phyloP scores from a whole-genome alignment of 2,797 vertebrate genomes.

The Aselliscus stoliczkanus region DNA sequence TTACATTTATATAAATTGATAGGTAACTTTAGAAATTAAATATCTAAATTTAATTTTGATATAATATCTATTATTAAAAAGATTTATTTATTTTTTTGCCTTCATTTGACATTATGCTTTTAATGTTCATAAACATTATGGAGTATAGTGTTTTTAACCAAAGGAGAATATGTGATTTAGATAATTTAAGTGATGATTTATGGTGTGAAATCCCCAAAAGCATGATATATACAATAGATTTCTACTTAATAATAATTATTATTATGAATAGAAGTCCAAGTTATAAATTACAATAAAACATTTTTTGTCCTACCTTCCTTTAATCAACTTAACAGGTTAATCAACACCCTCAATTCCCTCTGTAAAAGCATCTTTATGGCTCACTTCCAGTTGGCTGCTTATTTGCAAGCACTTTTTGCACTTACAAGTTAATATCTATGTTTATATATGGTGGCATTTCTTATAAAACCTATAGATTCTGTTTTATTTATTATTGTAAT shows the following conservation, averaged over 20 bases:
- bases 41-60: background rate
- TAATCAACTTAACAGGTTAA: background rate
- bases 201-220: background rate
- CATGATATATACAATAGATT: background rate
- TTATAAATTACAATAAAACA: background rate
- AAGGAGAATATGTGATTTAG: background rate
- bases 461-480: background rate
- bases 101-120: background rate
- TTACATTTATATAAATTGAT: background rate
- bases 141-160: background rate
- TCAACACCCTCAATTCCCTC: background rate
- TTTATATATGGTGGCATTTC: background rate
- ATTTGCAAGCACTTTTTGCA: background rate
- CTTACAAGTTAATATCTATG: background rate
- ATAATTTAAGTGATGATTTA: background rate
- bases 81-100: background rate
- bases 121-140: background rate
- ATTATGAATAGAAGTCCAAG: background rate
- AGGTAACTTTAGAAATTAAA: background rate
- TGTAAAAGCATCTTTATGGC: background rate
- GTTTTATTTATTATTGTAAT: background rate
- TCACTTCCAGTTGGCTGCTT: background rate
- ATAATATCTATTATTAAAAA: background rate
- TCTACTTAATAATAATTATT: background rate
- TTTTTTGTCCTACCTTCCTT: background rate